Base-by-base conservation (phyloP, 2,888 invertebrate species). In the Ligdia adustata region DNA sequence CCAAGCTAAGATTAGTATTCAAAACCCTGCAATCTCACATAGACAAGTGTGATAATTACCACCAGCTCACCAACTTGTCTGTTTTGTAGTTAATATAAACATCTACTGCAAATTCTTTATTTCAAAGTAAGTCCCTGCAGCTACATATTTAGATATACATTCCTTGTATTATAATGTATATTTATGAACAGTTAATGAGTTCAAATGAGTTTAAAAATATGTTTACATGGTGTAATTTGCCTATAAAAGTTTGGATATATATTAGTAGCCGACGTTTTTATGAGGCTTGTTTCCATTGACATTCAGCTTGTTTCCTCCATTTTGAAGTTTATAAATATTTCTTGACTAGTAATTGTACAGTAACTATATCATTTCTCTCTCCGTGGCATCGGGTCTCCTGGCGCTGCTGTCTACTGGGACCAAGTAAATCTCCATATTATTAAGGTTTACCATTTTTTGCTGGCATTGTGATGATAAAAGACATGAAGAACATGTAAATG, bases 341-440 rank as follows among this genome's bases (percentile, higher is more conserved):
- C 69, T 71, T 70, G 50, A 69, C 55, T 56, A 13, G 12, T 15
- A 46, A 35, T 40, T 57, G 42, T 66, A 66, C 85, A 93, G 93
- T 62, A 99, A 99, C 88, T 99, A 99, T 83, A 93, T 97, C 39
- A 90, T 98, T 45, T 98, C 99, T 1, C 95, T 99, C 60, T 95
- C 96, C 18, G 91, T 93, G 34, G 96, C 99, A 7, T 96, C 98
- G 50, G 98, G 98, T 55, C 91, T 98, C 9, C 90, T 99, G 64
- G 99, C 99, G 28, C 92, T 99, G 44, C 93, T 99, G 65, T 99
- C 99, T n/a, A 99, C 99, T 38, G 96, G 97, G 75, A 94, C 94
- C 59, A 94, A 95, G 82, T 94, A 72, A 49, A 55, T 12, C 16
- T 28, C 26, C 26, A 44, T 50, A 55, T 64, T 55, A 56, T 47